Base-by-base conservation (phyloP, 2,113 vertebrate genomes). In the Clarias gariepinus region DNA sequence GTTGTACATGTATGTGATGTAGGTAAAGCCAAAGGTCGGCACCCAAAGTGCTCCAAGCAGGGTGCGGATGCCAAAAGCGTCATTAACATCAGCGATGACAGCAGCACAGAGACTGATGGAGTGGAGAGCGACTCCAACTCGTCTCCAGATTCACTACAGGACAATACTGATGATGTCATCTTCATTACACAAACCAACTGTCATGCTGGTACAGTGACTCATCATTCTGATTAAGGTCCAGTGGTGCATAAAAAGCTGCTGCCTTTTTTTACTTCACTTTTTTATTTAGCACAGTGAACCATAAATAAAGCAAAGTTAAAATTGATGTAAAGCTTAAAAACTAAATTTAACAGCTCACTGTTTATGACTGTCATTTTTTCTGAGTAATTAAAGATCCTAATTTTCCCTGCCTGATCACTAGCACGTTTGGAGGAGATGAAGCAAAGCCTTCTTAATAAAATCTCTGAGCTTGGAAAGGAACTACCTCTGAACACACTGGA, bases 401-500 rank as follows among this genome's bases (percentile, higher is more conserved):
- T 52, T n/a, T 73, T 76, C 60, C 9, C 41, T 69, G 82, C 78
- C 53, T 85, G n/a, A 81, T 88, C 53, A 89, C 25, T 88, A 96
- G 95, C 94, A 71, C 92, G 94, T 0, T 95, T 99, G 1, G 98
- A 99, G 82, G 95, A 95, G 82, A 94, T 98, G 93, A 99, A 98
- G 89, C 96, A 96, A 90, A 93, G 94, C 36, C 95, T 99, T 36
- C 94, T 99, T 82, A 94, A 92, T 86, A 98, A 97, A 94, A 98
- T 99, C 79, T 93, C 95, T 60, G 89, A 91, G 18, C 95, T 99
- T 90, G 98, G 97, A 91, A 96, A 96, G 91, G 96, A 98, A 92
- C 96, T 99, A 96, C 98, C 98, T 83, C 96, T 97, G 79, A 99
- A 99, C 86, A 99, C 98, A 36, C 93, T 99, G 93, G 98, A 99